phyloP scores from a whole-genome alignment of 2,888 invertebrate species.

The Hemistola chrysoprasaria region DNA sequence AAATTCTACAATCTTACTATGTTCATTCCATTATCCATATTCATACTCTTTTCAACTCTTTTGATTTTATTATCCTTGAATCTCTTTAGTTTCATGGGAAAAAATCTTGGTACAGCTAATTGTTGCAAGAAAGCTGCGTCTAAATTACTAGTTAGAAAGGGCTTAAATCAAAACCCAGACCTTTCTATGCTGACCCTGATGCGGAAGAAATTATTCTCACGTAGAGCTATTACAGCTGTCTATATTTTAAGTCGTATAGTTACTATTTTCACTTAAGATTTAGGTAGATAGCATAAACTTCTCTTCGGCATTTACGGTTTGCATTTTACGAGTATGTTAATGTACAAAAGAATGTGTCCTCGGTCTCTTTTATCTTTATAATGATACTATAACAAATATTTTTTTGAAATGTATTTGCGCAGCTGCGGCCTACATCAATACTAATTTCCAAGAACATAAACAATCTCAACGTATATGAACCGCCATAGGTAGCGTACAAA shows the following conservation, averaged over 20 bases:
- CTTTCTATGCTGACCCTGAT: constrained; percentile 67
- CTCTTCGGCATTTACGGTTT: constrained; percentile 2
- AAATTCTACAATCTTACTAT: too few relatives aligned
- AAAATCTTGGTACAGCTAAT: not conserved
- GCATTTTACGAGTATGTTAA: not conserved
- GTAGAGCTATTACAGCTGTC: constrained; percentile 38
- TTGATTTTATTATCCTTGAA: too few relatives aligned
- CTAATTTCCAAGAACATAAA: constrained; percentile 37
- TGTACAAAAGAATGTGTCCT: constrained; percentile 7
- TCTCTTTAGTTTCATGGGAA: too few relatives aligned
- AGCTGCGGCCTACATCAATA: constrained; percentile 34
- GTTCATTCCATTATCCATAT: too few relatives aligned
- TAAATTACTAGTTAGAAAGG: constrained; percentile 30
- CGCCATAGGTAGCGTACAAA: constrained; percentile 31
- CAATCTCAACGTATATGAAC: constrained; percentile 31
- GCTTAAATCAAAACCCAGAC: constrained; percentile 57
- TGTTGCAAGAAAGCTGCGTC: not conserved
- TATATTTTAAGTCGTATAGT: constrained; percentile 35
- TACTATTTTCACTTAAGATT: constrained; percentile 16
- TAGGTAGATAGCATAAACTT: constrained; percentile 8
- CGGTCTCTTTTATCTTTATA: constrained; percentile 5
- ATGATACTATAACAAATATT: constrained; percentile 21
- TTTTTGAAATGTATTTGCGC: constrained; percentile 27
- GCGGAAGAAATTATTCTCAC: constrained; percentile 75
- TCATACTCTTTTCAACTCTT: too few relatives aligned